Evolutionary conservation across 2,797 vertebrate species (phyloP), one percentile per base, ranked within the genome.

Genomic region (Strix occidentalis): DNA sequence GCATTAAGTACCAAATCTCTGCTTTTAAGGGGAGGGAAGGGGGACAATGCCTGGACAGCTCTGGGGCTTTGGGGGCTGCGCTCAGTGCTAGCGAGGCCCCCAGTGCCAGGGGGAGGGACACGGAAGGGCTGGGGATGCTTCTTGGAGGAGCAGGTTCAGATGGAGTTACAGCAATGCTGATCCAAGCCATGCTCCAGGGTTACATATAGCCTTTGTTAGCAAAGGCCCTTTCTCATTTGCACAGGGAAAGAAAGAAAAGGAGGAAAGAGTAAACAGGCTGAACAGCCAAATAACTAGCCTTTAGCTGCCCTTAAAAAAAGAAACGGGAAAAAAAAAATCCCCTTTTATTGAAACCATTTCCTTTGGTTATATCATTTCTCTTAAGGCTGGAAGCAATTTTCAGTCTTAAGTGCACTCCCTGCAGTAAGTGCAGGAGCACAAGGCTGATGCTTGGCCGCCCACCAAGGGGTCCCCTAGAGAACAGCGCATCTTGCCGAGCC

Each of bases 331-430:
- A 53, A 71, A 83, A 83, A 82, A 64, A 54, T 90, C 84, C 76
- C 41, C 17, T 87, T 96, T 95, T 95, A 96, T 96, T 97, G 81
- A 97, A 97, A 90, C 91, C 80, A 93, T 97, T 97, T 97, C 95
- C 95, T 96, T 75, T 78, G 65, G 87, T 97, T 97, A 94, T 91
- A 95, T 97, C 85, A 96, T 88, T 91, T 94, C 29, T 93, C 79
- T 53, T 4, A 76, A 87, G 89, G 65, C 83, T 94, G 78, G 87
- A 96, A 93, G 54, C 78, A 93, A 95, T 94, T 92, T 85, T 70
- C 37, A 83, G 72, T n/a, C 71, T 65, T 75, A 60, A 89, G 83
- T 35, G 56, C 1, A 0, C 53, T 89, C 85, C 41, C 54, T 41
- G 60, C 54, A 20, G 48, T 82, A 70, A 68, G 78, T 41, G 65